Conservation (phyloP, 53 echinoderm and acorn worm genomes). For the Temnopleurus reevesii region DNA sequence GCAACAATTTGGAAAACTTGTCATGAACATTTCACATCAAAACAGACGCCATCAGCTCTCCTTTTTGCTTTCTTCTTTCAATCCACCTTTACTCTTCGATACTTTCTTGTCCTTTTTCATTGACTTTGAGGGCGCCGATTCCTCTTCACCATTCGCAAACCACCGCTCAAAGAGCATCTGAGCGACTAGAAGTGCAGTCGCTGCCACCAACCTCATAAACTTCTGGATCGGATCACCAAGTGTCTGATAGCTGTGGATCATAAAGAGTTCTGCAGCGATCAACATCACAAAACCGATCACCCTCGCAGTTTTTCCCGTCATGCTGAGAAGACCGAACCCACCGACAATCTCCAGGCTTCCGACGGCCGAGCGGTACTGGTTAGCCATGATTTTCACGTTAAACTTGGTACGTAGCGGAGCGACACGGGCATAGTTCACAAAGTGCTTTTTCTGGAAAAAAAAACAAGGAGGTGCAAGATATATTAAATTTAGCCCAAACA, state of each 20-base stretch:
- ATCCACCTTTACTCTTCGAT: slow-evolving; percentile 36
- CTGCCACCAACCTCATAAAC: slow-evolving; percentile 67
- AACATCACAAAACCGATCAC: slow-evolving; percentile 72
- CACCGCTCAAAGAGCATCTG: slow-evolving; percentile 67
- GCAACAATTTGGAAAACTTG: no score
- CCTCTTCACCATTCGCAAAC: slow-evolving; percentile 39
- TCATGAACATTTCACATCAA: no score
- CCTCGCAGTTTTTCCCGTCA: slow-evolving; percentile 73
- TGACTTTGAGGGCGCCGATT: slow-evolving; percentile 1
- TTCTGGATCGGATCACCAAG: slow-evolving; percentile 76
- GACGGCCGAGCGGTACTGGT: slow-evolving; percentile 79
- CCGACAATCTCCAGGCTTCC: slow-evolving; percentile 89
- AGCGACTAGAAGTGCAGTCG: slow-evolving; percentile 63
- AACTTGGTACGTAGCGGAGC: slow-evolving; percentile 76
- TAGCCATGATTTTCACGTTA: slow-evolving; percentile 77
- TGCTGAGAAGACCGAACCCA: slow-evolving; percentile 76
- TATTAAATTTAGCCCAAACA: no score
- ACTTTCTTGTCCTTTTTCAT: slow-evolving; percentile 28
- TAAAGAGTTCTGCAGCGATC: slow-evolving; percentile 66
- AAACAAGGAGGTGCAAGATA: background rate
- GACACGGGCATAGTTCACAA: slow-evolving; percentile 93
- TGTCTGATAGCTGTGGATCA: slow-evolving; percentile 83
- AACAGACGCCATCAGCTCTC: slow-evolving; percentile 47
- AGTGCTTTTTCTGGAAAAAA: slow-evolving; percentile 85
- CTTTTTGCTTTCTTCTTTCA: slow-evolving; percentile 70